A percentile compares a stretch with the other conserved stretches of the same genome.
These are phyloP conservation scores for Zygogramma bicolorata DNA, from an alignment of 2,888 invertebrate species.

Conservation along the genomic window DNA sequence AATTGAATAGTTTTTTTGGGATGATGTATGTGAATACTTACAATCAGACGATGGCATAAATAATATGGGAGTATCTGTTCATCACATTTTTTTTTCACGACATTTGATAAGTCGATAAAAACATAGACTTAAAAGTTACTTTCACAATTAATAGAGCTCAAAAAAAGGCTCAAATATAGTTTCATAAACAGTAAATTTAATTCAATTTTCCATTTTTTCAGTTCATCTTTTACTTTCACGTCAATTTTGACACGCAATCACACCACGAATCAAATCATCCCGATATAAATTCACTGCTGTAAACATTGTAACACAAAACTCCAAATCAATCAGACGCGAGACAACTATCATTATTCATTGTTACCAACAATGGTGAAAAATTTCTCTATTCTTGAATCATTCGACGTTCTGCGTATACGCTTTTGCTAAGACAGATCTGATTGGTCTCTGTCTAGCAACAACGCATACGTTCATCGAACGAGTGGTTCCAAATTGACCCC, in stretches of 20 bases:
- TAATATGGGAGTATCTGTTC: neutral
- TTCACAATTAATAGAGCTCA: neutral
- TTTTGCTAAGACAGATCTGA: no score
- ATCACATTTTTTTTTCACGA: slow-evolving; percentile 1
- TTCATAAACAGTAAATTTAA: neutral
- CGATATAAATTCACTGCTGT: neutral
- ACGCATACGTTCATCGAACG: no score
- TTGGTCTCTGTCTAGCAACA: no score
- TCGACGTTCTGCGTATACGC: no score
- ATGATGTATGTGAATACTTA: neutral
- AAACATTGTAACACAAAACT: neutral
- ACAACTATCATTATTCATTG: neutral
- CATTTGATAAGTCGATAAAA: neutral
- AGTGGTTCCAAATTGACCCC: no score
- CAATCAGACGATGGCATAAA: neutral
- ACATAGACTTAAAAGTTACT: neutral
- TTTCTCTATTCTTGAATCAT: no score
- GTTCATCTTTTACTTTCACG: neutral
- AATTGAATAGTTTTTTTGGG: neutral
- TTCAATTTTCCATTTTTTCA: neutral
- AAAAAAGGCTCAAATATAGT: neutral
- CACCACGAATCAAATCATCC: neutral
- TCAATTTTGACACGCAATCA: slow-evolving; percentile 25
- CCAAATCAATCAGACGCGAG: neutral
- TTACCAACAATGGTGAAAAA: neutral